Base-by-base conservation (phyloP, 2,888 invertebrate genomes). In the Nemapogon koenigi region DNA sequence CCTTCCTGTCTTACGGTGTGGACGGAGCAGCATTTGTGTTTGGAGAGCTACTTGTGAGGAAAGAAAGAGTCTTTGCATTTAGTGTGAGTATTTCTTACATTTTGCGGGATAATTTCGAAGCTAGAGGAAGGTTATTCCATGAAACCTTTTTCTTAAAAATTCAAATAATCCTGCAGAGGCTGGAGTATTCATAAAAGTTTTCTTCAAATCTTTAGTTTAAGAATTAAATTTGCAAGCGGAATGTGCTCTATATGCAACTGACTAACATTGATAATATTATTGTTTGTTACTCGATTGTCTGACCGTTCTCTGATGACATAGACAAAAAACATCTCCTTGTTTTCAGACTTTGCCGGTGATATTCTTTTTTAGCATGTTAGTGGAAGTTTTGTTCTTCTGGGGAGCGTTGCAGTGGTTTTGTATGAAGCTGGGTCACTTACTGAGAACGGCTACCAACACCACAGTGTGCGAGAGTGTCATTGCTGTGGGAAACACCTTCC, bases 401-500 rank as follows among this genome's bases (percentile, higher is more conserved):
- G 96, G 96, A 1, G 83, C 87, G 0, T 89, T 98, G 84, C 96
- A 97, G 69, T 88, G 86, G 81, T 69, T 94, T 42, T 89, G 96
- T 22, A 54, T 85, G 15, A 90, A 89, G 56, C 63, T 97, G 16
- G 97, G 97, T 0, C 86, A 87, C 75, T 57, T 90, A 10, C 76
- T 97, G 38, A 87, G 51, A 0, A 40, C 53, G 0, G 68, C 70
- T 2, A 73, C 76, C 1, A 90, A 87, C 11, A 97, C 97, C 0
- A 94, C 97, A 0, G 92, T 97, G 1, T 94, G 94, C 39, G 98
- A 98, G 70, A 96, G 96, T 40, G 87, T 97, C 27, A 94, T 89
- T 44, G 88, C 94, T 10, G 91, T 96, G 0, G 96, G 94, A 0
- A 97, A 96, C 61, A 91, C 96, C 17, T 98, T 98, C 55, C 76